phyloP scores from a whole-genome alignment of 2,113 vertebrate genomes.

The Petromus typicus region DNA sequence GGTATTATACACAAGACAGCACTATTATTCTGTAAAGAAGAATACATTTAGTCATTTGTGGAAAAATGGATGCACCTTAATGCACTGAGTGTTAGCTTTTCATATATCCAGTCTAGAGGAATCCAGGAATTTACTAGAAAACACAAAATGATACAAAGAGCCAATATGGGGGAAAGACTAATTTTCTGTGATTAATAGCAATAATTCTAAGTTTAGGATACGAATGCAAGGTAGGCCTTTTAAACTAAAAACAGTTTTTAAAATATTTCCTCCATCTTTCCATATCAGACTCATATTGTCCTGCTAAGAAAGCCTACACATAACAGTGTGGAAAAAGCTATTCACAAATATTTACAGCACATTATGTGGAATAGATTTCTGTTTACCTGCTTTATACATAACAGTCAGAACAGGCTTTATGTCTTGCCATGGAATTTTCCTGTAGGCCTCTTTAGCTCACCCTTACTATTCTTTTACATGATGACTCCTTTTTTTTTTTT shows the following conservation, averaged over 20 bases:
- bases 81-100: neutral
- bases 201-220: neutral
- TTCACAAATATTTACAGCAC: neutral
- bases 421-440: neutral
- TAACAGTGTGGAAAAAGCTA: neutral
- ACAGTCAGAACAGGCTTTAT: constrained; percentile 36
- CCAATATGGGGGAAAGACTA: neutral
- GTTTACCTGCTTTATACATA: constrained; percentile 16
- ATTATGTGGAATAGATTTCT: constrained; percentile 15
- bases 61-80: too few species aligned
- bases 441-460: neutral
- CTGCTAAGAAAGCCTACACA: neutral
- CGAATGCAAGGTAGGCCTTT: neutral
- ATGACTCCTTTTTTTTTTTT: constrained; percentile 54
- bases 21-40: too few species aligned
- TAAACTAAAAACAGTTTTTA: neutral
- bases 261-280: neutral
- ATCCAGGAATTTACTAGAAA: neutral
- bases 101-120: neutral
- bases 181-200: neutral
- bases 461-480: constrained; percentile 41
- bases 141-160: accelerated
- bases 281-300: neutral
- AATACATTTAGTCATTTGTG: too few species aligned
- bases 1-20: neutral